phyloP scores from a whole-genome alignment of 2,888 invertebrate species.

The Prionchulus punctatus region DNA sequence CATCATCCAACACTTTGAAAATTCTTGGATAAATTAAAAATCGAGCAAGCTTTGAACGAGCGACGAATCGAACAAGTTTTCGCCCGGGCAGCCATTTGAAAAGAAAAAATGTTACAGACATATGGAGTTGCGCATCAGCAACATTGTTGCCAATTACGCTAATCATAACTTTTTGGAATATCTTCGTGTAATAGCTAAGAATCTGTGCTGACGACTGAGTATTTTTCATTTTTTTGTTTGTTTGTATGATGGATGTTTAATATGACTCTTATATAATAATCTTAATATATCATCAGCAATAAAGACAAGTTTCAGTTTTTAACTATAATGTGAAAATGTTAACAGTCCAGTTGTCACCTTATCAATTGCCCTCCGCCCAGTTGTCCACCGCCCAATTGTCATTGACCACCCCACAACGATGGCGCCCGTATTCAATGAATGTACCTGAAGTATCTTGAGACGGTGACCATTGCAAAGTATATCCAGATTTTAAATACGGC shows the following conservation, averaged over 20 bases:
- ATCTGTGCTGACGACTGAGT: too few relatives aligned
- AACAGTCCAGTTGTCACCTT: neutral
- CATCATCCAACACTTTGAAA: neutral
- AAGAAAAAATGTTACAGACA: neutral
- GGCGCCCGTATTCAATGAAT: too few relatives aligned
- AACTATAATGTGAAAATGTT: too few relatives aligned
- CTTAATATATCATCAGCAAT: too few relatives aligned
- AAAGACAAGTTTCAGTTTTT: neutral
- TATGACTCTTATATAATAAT: neutral
- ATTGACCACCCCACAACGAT: too few relatives aligned
- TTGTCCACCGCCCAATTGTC: neutral
- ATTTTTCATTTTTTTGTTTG: too few relatives aligned
- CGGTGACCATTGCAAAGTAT: too few relatives aligned
- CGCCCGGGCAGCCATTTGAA: neutral
- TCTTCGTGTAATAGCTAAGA: neutral
- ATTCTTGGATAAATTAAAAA: neutral
- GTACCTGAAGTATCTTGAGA: too few relatives aligned
- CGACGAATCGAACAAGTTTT: neutral
- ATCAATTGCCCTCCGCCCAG: neutral
- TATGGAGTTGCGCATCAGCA: neutral
- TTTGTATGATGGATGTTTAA: constrained; percentile 44
- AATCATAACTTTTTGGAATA: neutral
- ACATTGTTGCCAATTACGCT: neutral
- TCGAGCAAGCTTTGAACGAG: neutral
- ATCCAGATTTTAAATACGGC: too few relatives aligned